phyloP scores from a whole-genome alignment of 2,113 vertebrate species.

The Oryzias celebensis region DNA sequence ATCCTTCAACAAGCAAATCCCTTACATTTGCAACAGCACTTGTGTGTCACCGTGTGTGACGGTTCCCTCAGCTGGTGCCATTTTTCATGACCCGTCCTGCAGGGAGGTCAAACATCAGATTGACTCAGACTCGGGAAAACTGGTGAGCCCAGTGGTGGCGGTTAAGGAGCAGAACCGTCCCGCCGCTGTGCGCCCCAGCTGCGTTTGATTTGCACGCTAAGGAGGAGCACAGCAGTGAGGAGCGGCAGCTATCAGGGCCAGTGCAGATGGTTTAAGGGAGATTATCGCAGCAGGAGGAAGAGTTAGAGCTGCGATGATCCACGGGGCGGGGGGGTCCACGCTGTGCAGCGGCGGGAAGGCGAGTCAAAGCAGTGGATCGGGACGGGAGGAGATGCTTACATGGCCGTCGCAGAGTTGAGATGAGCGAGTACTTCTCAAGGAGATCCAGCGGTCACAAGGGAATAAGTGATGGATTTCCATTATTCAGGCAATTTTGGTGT shows the following conservation, averaged over 20 bases:
- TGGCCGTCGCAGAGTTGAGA: conserved; percentile 6
- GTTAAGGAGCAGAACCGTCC: too few species aligned
- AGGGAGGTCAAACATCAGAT: too few species aligned
- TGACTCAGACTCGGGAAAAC: too few species aligned
- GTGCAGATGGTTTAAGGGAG: conserved; percentile 83
- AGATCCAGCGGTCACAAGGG: conserved; percentile 13
- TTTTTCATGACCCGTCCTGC: too few species aligned
- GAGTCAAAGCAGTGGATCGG: conserved; percentile 50
- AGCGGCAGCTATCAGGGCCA: conserved; percentile 5
- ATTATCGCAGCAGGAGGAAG: conserved; percentile 81
- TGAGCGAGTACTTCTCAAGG: conserved; percentile 33
- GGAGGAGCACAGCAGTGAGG: too few species aligned
- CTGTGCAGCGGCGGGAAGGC: conserved; percentile 69
- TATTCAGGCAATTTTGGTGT: conserved; percentile 1
- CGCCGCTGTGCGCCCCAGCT: too few species aligned
- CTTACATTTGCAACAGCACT: too few species aligned
- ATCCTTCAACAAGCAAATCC: too few species aligned
- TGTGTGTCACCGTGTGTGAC: too few species aligned
- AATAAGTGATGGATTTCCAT: conserved; percentile 11
- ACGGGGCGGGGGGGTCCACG: conserved; percentile 40
- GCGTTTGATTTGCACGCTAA: too few species aligned
- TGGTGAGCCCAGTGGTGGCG: too few species aligned
- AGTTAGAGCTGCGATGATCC: conserved; percentile 65
- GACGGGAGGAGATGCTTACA: background rate
- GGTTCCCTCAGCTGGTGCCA: too few species aligned